A percentile compares a stretch with the other conserved stretches of the same genome.
Conservation (phyloP, 2,797 vertebrate species). For the Poeciliopsis turneri region DNA sequence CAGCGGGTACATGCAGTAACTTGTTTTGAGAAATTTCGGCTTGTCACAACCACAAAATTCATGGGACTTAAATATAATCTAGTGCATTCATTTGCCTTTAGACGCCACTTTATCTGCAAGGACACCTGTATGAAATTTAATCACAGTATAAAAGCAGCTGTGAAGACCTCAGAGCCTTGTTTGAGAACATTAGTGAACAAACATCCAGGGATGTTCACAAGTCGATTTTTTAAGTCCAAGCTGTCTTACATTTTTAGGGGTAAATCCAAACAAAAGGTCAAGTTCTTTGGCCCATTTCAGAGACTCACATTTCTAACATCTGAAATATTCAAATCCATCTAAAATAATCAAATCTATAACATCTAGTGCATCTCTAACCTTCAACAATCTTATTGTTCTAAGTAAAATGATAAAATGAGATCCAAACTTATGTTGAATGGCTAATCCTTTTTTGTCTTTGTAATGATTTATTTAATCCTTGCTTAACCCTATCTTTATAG, state of each 20-base stretch:
- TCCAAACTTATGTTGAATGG: not conserved
- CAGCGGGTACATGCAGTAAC: not conserved
- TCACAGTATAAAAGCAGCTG: not conserved
- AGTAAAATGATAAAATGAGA: not conserved
- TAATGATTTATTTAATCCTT: not conserved
- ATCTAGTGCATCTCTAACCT: not conserved
- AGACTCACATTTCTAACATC: not conserved
- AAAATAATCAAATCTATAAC: not conserved
- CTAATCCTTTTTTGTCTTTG: not conserved
- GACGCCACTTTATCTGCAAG: not conserved
- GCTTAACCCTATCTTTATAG: not conserved
- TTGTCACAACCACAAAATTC: not conserved
- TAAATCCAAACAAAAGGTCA: not conserved
- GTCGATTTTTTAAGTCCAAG: not conserved
- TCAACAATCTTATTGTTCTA: not conserved
- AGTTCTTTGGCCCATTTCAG: not conserved
- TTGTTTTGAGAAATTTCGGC: not conserved
- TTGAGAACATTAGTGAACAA: not conserved
- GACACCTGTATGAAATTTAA: not conserved
- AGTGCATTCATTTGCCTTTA: not conserved
- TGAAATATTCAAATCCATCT: not conserved
- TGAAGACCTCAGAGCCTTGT: not conserved
- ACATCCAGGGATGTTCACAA: not conserved
- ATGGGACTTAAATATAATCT: not conserved
- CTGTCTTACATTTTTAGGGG: not conserved